Evolutionary conservation across 1,140 invertebrate genomes (phyloP), one percentile per base, ranked within the genome.

Genomic region (Chrysomallon squamiferum): DNA sequence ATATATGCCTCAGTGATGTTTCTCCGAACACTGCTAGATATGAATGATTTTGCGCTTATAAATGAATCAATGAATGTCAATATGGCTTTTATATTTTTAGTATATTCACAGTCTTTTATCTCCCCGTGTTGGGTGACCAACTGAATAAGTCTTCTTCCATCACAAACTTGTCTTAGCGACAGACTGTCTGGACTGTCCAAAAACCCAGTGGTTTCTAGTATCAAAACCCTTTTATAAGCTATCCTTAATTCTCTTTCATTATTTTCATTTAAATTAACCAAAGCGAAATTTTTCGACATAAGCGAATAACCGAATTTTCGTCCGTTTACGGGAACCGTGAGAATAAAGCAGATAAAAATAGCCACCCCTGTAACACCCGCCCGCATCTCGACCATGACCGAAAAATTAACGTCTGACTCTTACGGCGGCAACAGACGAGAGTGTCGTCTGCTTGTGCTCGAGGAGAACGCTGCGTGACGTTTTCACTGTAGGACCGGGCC

Each of bases 231-330:
- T 22, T 54, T 54, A 22, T 54, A 54, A 13, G 50, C 22, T 22
- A 54, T 27, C 22, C 50, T 15, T 9, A 54, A 27, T 54, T 54
- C 50, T 30, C 50, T 25, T 27, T 54, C 9, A 18, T 54, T 25
- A 54, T 54, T 54, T 27, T 54, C 25, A 27, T 54, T 54, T 54
- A 54, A 54, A 27, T 54, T 54, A 27, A 54, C 50, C 22, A 25
- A 27, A 18, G 29, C 20, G 29, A 54, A 54, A 54, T 54, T 54
- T 30, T 27, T 54, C 4, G 50, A 54, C 9, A 54, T 20, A 15
- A 54, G 25, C 4, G 50, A 54, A 20, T 54, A 54, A 54, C 29
- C 50, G 3, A 25, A 30, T 27, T 27, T 54, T 30, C 25, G 4
- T 30, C 50, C 50, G 3, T 38, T 15, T 38, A 15, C 15, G 35